phyloP scores from a whole-genome alignment of 2,113 vertebrate species.

The Oryzias celebensis region DNA sequence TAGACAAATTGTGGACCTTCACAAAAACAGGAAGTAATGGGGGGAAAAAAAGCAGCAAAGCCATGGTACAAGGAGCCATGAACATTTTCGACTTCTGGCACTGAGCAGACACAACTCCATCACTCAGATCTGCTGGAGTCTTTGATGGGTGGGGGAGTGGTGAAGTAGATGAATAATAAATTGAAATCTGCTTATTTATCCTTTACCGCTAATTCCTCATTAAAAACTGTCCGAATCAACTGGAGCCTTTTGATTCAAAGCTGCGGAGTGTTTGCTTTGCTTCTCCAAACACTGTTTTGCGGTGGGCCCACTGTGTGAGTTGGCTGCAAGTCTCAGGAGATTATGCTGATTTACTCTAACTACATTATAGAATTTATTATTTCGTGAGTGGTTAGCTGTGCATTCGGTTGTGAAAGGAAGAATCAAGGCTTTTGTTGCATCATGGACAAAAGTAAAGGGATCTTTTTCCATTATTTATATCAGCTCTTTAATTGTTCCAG shows the following conservation, averaged over 20 bases:
- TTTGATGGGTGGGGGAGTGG: conserved; percentile 48
- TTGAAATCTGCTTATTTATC: conserved; percentile 63
- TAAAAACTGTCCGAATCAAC: conserved; percentile 62
- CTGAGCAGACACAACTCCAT: conserved; percentile 43
- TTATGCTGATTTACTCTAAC: conserved; percentile 50
- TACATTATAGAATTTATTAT: conserved; percentile 40
- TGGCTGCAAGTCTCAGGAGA: conserved; percentile 30
- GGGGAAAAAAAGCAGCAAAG: conserved; percentile 17
- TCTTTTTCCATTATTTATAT: conserved; percentile 29
- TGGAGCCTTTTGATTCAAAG: conserved; percentile 68
- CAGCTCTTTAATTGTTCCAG: conserved; percentile 39
- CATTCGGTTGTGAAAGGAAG: conserved; percentile 24
- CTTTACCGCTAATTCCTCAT: conserved; percentile 71
- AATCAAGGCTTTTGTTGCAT: conserved; percentile 15
- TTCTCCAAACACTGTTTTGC: conserved; percentile 54
- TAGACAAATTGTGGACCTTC: conserved; percentile 43
- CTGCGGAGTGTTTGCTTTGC: conserved; percentile 61
- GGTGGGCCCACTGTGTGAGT: conserved; percentile 49
- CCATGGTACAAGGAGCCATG: conserved; percentile 30
- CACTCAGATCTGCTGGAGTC: conserved; percentile 44
- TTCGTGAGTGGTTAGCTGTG: conserved; percentile 16
- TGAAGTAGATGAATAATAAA: conserved; percentile 34
- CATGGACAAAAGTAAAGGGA: conserved; percentile 12
- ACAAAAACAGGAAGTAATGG: conserved; percentile 41
- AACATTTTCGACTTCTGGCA: conserved; percentile 20